phyloP scores from a whole-genome alignment of 2,888 invertebrate genomes.

The Eilema sororculum region DNA sequence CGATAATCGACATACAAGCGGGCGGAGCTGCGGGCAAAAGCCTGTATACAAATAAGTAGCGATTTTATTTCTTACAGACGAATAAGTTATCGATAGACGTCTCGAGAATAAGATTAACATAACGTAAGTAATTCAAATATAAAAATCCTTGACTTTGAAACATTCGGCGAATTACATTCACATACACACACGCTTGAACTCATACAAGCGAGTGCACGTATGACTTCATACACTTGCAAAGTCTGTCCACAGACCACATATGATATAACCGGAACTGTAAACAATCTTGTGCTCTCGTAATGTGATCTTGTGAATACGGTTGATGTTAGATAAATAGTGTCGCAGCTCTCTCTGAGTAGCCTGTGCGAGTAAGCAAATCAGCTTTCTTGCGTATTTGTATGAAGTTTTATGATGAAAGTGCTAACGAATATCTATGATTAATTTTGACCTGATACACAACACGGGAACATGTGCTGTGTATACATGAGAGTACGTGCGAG shows the following conservation, averaged over 20 bases:
- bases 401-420: not conserved
- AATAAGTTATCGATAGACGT: conserved; percentile 1
- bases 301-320: conserved; percentile 36
- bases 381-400: conserved; percentile 53
- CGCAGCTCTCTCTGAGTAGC: conserved; percentile 49
- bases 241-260: conserved; percentile 29
- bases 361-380: conserved; percentile 41
- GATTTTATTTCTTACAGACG: not conserved
- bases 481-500: too few relatives aligned
- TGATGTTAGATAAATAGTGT: conserved; percentile 50
- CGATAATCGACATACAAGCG: too few relatives aligned
- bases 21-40: too few relatives aligned
- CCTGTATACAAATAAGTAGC: not conserved
- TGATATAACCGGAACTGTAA: conserved; percentile 49
- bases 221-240: not conserved
- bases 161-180: conserved; percentile 21
- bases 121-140: conserved; percentile 11
- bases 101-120: conserved; percentile 14
- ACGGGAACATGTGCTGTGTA: too few relatives aligned
- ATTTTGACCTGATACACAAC: too few relatives aligned
- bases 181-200: not conserved
- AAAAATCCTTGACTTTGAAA: conserved; percentile 30
- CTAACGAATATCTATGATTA: not conserved
- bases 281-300: conserved; percentile 40
- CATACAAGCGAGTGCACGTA: not conserved